Percentiles rank a stretch among this genome's conserved stretches.
Evolutionary conservation across 2,888 invertebrate genomes (phyloP).

Genomic region (Myopa tessellatipennis): DNA sequence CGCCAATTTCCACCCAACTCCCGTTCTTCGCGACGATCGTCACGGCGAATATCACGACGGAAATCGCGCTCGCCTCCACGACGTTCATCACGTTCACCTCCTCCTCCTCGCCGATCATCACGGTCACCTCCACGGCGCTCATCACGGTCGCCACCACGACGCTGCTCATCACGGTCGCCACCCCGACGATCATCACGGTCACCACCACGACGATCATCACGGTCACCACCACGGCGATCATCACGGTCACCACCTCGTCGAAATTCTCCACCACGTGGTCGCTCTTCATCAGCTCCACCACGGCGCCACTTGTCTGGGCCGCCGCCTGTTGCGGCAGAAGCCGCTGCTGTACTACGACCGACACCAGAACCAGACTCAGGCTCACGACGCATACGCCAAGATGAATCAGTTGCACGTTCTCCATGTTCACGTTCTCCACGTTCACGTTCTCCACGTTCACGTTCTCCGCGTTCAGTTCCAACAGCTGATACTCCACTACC

Average conservation of each 20-base stretch:
- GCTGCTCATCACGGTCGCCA: slow-evolving; percentile 47
- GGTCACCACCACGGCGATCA: slow-evolving; percentile 44
- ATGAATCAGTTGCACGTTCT: slow-evolving; percentile 44
- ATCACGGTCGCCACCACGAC: slow-evolving; percentile 50
- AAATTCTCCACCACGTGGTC: slow-evolving; percentile 38
- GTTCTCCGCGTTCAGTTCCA: slow-evolving; percentile 48
- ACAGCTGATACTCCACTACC: slow-evolving; percentile 42
- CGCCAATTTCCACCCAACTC: slow-evolving; percentile 62
- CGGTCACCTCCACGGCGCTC: slow-evolving; percentile 52
- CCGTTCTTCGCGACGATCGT: slow-evolving; percentile 51
- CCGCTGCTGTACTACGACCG: slow-evolving; percentile 14
- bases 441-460: slow-evolving; percentile 51
- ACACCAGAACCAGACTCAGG: slow-evolving; percentile 46
- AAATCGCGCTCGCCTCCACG: slow-evolving; percentile 46
- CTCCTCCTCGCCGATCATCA: slow-evolving; percentile 42
- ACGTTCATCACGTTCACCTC: slow-evolving; percentile 43
- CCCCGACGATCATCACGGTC: slow-evolving; percentile 46
- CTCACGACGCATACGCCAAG: slow-evolving; percentile 62
- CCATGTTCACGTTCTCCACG: slow-evolving; percentile 51
- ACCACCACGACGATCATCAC: slow-evolving; percentile 41
- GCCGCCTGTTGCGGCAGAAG: slow-evolving; percentile 40
- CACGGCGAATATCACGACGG: slow-evolving; percentile 51
- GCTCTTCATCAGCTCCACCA: slow-evolving; percentile 43
- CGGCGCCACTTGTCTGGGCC: slow-evolving; percentile 47
- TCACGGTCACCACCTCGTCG: slow-evolving; percentile 43